A percentile compares a stretch with the other conserved stretches of the same genome.
These are phyloP conservation scores for Drosophila mimica DNA, from an alignment of 2,888 invertebrate genomes.

Conservation along the genomic window DNA sequence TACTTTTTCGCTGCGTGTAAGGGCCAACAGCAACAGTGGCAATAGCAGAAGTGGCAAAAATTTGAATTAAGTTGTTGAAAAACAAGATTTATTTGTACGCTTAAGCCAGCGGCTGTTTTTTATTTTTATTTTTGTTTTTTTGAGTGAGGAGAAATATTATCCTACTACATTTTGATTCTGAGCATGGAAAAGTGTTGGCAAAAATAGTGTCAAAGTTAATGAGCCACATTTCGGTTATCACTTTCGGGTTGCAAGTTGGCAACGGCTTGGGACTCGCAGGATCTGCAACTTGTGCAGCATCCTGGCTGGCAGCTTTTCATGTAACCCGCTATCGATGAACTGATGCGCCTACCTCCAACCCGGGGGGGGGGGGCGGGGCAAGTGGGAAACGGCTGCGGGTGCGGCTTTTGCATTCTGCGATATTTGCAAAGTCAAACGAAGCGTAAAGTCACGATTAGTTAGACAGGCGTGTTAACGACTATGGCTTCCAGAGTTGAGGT, in stretches of 20 bases:
- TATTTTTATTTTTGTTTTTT: neutral
- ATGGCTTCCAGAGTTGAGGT: conserved; percentile 55
- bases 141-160: conserved; percentile 37
- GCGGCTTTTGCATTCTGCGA: conserved; percentile 65
- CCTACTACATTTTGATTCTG: conserved; percentile 57
- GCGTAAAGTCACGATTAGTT: conserved; percentile 84
- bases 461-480: conserved; percentile 83
- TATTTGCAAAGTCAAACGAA: conserved; percentile 83
- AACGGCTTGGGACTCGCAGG: conserved; percentile 14
- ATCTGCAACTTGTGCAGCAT: conserved; percentile 37
- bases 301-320: conserved; percentile 48
- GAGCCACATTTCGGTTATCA: conserved; percentile 79
- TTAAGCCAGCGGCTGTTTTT: conserved; percentile 15
- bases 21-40: neutral
- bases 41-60: conserved; percentile 41
- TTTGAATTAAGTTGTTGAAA: conserved; percentile 75
- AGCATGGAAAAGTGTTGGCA: conserved; percentile 19
- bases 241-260: conserved; percentile 70
- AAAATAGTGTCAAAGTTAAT: conserved; percentile 69
- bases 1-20: neutral
- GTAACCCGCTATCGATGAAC: conserved; percentile 66
- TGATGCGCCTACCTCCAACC: conserved; percentile 13
- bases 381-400: neutral
- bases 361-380: too few relatives aligned
- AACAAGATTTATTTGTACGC: conserved; percentile 67